Base-by-base conservation (phyloP, 2,113 vertebrate genomes). In the Gasterosteus nipponicus region DNA sequence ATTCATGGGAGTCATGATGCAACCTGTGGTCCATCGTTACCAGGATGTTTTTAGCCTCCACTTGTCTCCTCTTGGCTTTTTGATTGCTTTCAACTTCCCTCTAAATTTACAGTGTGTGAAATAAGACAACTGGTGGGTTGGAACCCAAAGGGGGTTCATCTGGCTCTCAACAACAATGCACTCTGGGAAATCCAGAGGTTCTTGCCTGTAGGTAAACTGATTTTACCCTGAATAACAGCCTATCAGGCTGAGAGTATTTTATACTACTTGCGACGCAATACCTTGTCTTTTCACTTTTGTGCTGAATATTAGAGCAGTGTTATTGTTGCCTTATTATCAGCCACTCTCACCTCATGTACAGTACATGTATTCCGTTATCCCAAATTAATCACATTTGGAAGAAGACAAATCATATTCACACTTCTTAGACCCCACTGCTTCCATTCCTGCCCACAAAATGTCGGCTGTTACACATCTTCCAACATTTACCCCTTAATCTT, bases 351-450 rank as follows among this genome's bases (percentile, higher is more conserved):
- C 62, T 79, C 1, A 29, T 41, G 46, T 18, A 51, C 0, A 63
- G 46, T 18, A 51, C 0, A 63, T 41, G 70, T 18, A 56, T 67
- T 68, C 26, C 62, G 39, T 33, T 33, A 47, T 29, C 35, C 22
- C 61, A 41, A 83, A 79, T 22, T 1, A 80, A 59, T 82, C 60
- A 42, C 22, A 19, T 66, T 47, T 71, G 70, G 60, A 67, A 22
- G 33, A 31, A 6, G 19, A 42, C 54, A 63, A 75, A 59, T 47
- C 9, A 11, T 49, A 51, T 35, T 72, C 61, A 69, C 57, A 75
- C 71, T 49, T 81, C 70, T 71, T 12, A 54, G 61, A 71, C 53
- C 44, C 4, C 11, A 0, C 26, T 73, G 70, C 57, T 39, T 51
- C 66, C 47, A 18, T 56, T 61, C 46, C 49, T 57, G 49, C n/a